A percentile compares a stretch with the other conserved stretches of the same genome.
phyloP scores from a whole-genome alignment of 2,888 invertebrate genomes.

The Ophioninae sp. region DNA sequence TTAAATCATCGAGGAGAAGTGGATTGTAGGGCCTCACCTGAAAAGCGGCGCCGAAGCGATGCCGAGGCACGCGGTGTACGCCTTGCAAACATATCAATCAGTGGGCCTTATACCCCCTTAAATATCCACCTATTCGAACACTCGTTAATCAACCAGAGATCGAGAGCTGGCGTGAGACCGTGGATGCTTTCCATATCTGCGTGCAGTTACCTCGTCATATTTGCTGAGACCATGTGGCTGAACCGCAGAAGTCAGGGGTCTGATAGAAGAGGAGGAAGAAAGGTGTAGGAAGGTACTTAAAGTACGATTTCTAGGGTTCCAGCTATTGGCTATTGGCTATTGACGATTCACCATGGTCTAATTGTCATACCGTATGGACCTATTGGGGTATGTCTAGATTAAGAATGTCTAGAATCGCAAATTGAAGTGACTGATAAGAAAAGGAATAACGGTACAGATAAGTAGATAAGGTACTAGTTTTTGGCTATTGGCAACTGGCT shows the following conservation, averaged over 20 bases:
- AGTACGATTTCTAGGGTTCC: not conserved
- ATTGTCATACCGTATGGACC: too few relatives aligned
- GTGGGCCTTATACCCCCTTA: constrained; percentile 67
- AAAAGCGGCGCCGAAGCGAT: constrained; percentile 67
- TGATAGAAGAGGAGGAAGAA: too few relatives aligned
- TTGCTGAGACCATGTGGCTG: not conserved
- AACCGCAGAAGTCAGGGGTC: not conserved
- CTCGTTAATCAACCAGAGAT: constrained; percentile 73
- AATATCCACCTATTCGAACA: constrained; percentile 73
- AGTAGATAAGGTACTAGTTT: too few relatives aligned
- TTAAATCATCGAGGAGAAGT: constrained; percentile 79
- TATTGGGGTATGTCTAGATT: too few relatives aligned
- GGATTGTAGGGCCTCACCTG: constrained; percentile 76
- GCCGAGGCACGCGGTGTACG: constrained; percentile 71
- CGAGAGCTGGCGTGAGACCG: constrained; percentile 43
- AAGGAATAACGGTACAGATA: too few relatives aligned
- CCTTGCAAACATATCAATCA: constrained; percentile 80
- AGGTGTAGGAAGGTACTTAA: not conserved
- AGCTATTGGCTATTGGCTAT: not conserved
- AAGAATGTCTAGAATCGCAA: too few relatives aligned
- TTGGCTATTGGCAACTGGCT: too few relatives aligned
- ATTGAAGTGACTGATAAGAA: too few relatives aligned
- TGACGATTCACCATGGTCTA: not conserved
- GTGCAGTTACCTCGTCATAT: not conserved
- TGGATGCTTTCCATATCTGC: constrained; percentile 33